phyloP scores from a whole-genome alignment of 2,888 invertebrate species.

The Cheilosia impressa region DNA sequence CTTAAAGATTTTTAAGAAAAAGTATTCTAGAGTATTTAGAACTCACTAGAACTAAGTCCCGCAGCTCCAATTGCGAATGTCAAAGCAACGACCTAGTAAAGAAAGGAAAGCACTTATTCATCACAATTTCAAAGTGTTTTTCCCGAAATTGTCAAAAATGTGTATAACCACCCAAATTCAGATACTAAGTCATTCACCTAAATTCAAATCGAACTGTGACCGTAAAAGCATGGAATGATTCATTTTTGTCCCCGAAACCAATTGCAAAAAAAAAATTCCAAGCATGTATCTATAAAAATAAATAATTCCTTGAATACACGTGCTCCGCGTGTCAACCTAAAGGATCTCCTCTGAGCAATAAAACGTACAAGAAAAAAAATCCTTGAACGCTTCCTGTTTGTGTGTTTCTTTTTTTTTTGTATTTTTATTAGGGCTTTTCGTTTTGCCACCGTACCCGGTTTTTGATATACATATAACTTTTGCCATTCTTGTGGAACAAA shows the following conservation, averaged over 20 bases:
- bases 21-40: too few species aligned
- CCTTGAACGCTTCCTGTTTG: conserved; percentile 50
- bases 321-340: conserved; percentile 36
- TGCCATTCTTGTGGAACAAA: conserved; percentile 26
- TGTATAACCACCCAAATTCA: too few species aligned
- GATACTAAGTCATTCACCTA: too few species aligned
- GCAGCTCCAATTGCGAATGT: too few species aligned
- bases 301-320: conserved; percentile 49
- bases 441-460: conserved; percentile 1
- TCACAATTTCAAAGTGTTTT: too few species aligned
- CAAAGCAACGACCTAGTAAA: too few species aligned
- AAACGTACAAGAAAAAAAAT: conserved; percentile 34
- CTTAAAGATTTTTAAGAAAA: too few species aligned
- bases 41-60: too few species aligned
- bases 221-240: conserved; percentile 33
- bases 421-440: conserved; percentile 25
- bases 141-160: too few species aligned
- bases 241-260: neutral
- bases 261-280: conserved; percentile 12
- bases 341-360: conserved; percentile 11
- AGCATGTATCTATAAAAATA: conserved; percentile 42
- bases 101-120: too few species aligned
- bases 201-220: too few species aligned
- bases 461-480: neutral
- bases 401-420: too few species aligned